A percentile compares a stretch with the other conserved stretches of the same genome.
phyloP scores from a whole-genome alignment of 2,113 vertebrate species.

The Pluvialis apricaria region DNA sequence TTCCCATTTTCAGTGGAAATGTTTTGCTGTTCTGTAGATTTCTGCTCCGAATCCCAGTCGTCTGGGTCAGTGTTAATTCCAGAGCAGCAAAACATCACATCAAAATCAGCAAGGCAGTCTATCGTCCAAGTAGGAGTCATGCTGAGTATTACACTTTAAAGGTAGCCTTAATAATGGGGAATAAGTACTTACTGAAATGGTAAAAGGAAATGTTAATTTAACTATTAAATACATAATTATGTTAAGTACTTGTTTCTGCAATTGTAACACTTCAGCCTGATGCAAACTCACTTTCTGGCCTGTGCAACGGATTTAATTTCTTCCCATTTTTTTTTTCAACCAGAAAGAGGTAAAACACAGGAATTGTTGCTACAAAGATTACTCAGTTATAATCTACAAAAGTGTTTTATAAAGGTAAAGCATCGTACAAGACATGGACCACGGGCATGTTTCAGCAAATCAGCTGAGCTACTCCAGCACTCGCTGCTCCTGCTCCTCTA shows the following conservation, averaged over 20 bases:
- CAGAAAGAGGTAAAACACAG: background rate
- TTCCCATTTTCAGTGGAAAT: background rate
- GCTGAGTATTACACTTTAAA: conserved; percentile 40
- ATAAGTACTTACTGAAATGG: conserved; percentile 31
- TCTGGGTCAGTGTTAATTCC: conserved; percentile 6
- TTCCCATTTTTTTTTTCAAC: background rate
- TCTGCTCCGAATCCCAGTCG: background rate
- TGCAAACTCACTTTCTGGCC: conserved; percentile 36
- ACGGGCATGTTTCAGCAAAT: background rate
- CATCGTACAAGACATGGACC: background rate
- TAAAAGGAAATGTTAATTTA: conserved; percentile 64
- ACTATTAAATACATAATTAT: conserved; percentile 58
- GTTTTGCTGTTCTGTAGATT: background rate
- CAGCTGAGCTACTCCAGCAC: background rate
- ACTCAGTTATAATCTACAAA: background rate
- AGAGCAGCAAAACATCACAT: conserved; percentile 4
- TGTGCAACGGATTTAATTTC: conserved; percentile 1
- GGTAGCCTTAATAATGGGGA: conserved; percentile 30
- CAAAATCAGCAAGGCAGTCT: background rate
- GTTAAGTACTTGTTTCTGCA: conserved; percentile 58
- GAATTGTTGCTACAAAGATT: background rate
- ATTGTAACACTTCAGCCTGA: conserved; percentile 42
- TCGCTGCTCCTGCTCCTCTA: background rate
- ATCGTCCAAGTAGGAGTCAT: background rate
- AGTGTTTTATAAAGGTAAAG: background rate